Evolutionary conservation across 2,797 vertebrate species (phyloP).

Genomic region (Sarcophilus harrisii): DNA sequence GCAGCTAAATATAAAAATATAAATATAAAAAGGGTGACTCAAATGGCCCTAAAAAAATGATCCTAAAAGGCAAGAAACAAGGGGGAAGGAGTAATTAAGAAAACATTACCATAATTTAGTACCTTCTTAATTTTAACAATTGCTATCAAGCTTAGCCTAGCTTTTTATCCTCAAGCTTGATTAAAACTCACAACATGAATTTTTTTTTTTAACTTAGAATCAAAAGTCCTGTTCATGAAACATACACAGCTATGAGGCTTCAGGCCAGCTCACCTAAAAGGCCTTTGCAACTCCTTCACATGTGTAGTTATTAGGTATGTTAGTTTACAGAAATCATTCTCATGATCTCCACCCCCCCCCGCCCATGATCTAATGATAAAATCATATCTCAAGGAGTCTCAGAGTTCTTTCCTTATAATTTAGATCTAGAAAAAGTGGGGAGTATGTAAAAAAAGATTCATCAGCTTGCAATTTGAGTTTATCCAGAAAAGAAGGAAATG

Average conservation of each 20-base stretch:
- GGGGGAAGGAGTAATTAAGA: background rate
- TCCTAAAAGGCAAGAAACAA: background rate
- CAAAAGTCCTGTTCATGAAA: background rate
- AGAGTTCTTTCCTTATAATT: background rate
- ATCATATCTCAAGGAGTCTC: background rate
- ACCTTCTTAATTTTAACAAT: background rate
- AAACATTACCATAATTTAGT: background rate
- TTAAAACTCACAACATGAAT: background rate
- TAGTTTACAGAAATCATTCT: background rate
- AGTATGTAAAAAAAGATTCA: background rate
- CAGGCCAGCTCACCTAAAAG: background rate
- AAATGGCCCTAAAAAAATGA: background rate
- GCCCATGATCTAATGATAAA: background rate
- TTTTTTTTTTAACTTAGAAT: background rate
- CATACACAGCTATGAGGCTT: background rate
- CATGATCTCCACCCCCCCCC: no score
- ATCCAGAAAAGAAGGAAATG: background rate
- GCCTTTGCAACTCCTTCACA: background rate
- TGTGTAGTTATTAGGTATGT: background rate
- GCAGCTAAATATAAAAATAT: background rate
- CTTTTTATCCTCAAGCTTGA: background rate
- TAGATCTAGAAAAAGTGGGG: background rate
- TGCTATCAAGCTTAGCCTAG: background rate
- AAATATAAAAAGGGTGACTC: background rate
- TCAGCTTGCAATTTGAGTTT: background rate